Evolutionary conservation across 2,113 vertebrate genomes (phyloP).

Genomic region (Rhinolophus ferrumequinum): DNA sequence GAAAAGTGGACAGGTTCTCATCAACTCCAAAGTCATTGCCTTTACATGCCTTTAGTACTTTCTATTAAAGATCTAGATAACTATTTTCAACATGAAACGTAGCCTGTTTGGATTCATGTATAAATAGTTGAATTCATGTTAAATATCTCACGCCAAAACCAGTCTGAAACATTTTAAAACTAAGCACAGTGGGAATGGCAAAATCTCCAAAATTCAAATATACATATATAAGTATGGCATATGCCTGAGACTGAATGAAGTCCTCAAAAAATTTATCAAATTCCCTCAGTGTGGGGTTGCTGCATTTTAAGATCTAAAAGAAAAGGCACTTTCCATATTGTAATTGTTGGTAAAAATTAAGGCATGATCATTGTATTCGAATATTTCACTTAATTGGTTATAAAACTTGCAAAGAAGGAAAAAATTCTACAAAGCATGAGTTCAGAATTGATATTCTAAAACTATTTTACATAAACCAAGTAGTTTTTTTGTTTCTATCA

Average conservation of each 20-base stretch:
- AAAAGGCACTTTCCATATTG: not conserved
- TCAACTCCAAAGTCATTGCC: not conserved
- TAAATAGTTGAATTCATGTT: not conserved
- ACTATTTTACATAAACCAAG: not conserved
- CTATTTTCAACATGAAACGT: not conserved
- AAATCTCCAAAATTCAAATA: not conserved
- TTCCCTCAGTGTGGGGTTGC: not conserved
- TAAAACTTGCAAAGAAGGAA: not conserved
- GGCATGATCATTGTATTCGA: not conserved
- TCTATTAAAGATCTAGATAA: not conserved
- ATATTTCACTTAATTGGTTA: not conserved
- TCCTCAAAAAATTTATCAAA: not conserved
- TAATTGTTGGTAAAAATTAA: not conserved
- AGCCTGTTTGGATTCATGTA: not conserved
- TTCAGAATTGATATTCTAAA: not conserved
- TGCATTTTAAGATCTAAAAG: constrained; percentile 2
- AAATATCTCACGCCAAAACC: not conserved
- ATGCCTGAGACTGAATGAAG: not conserved
- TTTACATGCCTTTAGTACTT: not conserved
- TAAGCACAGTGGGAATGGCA: not conserved
- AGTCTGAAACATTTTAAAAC: not conserved
- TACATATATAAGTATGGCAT: not conserved
- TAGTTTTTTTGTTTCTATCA: not conserved
- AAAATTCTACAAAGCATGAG: not conserved
- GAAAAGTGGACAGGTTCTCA: not conserved